A percentile compares a stretch with the other conserved stretches of the same genome.
Evolutionary conservation across 2,888 invertebrate genomes (phyloP).

Genomic region (Cephonodes hylas): DNA sequence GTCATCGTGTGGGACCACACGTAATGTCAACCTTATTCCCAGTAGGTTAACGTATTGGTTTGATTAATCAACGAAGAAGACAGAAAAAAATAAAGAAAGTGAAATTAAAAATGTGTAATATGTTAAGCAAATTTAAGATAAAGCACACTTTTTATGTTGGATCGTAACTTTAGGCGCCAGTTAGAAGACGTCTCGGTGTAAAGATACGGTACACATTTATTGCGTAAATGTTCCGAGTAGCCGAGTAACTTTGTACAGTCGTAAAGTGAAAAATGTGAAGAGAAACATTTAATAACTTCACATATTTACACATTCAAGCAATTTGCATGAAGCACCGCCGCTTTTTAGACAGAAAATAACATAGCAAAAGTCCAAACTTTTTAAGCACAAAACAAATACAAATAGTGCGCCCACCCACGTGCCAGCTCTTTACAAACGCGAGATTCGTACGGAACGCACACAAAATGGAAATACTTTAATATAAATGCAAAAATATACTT

Average conservation of each 20-base stretch:
- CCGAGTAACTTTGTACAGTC: neutral
- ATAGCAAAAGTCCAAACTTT: neutral
- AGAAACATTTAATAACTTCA: neutral
- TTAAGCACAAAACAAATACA: neutral
- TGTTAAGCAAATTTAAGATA: conserved; percentile 9
- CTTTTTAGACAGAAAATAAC: neutral
- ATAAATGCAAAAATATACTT: neutral
- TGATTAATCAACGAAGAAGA: neutral
- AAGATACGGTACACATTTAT: neutral
- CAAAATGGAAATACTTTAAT: neutral
- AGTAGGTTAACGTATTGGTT: neutral
- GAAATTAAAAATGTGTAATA: neutral
- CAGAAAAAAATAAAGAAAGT: neutral
- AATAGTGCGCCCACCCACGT: neutral
- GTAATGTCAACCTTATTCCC: neutral
- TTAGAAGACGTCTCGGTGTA: neutral
- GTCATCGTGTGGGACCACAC: neutral
- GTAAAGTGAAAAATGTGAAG: neutral
- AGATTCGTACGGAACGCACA: neutral
- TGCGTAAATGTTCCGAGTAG: neutral
- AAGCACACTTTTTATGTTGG: neutral
- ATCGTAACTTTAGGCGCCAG: conserved; percentile 6
- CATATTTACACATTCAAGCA: neutral
- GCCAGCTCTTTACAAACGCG: neutral
- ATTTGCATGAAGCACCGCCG: neutral